Conservation (phyloP, 2,113 vertebrate species). For the Desmodus rotundus region DNA sequence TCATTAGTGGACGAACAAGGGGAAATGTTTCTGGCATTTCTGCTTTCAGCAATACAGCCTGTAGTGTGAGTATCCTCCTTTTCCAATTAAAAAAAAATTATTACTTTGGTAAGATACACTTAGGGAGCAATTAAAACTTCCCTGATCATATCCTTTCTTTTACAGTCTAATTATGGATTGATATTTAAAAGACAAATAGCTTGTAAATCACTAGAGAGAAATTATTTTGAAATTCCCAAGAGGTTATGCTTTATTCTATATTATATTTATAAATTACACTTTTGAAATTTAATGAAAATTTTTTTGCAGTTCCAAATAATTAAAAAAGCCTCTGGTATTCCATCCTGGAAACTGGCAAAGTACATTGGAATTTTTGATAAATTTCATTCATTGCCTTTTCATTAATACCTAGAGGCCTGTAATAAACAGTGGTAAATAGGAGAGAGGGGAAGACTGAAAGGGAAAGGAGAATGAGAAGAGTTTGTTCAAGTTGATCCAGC, state of each 20-base stretch:
- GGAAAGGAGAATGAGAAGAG: not conserved
- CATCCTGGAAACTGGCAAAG: not conserved
- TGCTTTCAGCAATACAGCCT: not conserved
- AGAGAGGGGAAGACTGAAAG: not conserved
- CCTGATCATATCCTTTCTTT: conserved; percentile 39
- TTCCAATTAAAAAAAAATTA: conserved; percentile 45
- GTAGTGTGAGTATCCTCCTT: not conserved
- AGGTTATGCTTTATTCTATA: not conserved
- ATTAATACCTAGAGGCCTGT: not conserved
- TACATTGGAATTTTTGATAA: not conserved
- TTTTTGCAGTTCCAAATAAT: not conserved
- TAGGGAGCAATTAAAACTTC: conserved; percentile 69
- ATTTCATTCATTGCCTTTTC: not conserved
- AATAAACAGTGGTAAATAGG: not conserved
- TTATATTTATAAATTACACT: conserved; percentile 28
- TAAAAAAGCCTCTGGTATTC: not conserved
- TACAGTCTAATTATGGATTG: conserved; percentile 49
- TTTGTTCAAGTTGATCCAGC: not conserved
- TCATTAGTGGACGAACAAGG: not conserved
- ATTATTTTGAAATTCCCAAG: conserved; percentile 52
- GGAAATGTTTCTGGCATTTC: not conserved
- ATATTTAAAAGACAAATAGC: conserved; percentile 47
- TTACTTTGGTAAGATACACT: conserved; percentile 52
- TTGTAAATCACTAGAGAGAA: conserved; percentile 41
- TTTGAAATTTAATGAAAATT: not conserved